These are phyloP conservation scores for Flabesymbios commensalis DNA, from an alignment of 2,888 invertebrate genomes.

Conservation along the genomic window DNA sequence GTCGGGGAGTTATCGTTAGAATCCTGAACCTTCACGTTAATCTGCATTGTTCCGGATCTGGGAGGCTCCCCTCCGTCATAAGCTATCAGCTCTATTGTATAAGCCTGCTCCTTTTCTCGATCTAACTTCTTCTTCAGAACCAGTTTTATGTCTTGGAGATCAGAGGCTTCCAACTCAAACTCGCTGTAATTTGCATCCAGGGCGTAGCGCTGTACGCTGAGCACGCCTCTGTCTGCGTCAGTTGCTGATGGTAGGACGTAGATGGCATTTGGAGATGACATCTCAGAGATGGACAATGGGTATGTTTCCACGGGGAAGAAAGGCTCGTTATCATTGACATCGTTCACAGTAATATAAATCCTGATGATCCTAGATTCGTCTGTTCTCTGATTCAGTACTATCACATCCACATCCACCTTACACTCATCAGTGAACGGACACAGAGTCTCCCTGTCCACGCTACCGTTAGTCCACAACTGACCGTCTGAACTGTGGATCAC, in stretches of 20 bases:
- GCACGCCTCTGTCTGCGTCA: conserved; percentile 27
- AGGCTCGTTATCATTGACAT: conserved; percentile 20
- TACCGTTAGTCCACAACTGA: too few species aligned
- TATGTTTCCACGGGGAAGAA: background rate
- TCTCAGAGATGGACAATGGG: conserved; percentile 16
- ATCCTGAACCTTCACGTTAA: conserved; percentile 48
- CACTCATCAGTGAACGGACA: too few species aligned
- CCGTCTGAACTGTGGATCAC: too few species aligned
- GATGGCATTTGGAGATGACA: conserved; percentile 10
- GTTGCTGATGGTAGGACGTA: conserved; percentile 25
- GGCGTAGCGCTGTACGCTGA: conserved; percentile 23
- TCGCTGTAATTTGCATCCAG: conserved; percentile 7
- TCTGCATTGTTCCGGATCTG: conserved; percentile 40
- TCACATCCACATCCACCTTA: too few species aligned
- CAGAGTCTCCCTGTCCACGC: too few species aligned
- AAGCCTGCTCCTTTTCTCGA: conserved; percentile 61
- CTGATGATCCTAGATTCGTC: too few species aligned
- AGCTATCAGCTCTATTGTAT: conserved; percentile 45
- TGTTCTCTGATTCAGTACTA: too few species aligned
- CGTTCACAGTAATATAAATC: conserved; percentile 7
- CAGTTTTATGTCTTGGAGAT: conserved; percentile 25
- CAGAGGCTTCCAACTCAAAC: conserved; percentile 27
- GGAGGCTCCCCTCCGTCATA: conserved; percentile 49
- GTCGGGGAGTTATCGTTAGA: conserved; percentile 54
- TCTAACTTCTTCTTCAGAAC: conserved; percentile 64